Evolutionary conservation across 2,113 vertebrate genomes (phyloP).

Genomic region (Leptosomus discolor): DNA sequence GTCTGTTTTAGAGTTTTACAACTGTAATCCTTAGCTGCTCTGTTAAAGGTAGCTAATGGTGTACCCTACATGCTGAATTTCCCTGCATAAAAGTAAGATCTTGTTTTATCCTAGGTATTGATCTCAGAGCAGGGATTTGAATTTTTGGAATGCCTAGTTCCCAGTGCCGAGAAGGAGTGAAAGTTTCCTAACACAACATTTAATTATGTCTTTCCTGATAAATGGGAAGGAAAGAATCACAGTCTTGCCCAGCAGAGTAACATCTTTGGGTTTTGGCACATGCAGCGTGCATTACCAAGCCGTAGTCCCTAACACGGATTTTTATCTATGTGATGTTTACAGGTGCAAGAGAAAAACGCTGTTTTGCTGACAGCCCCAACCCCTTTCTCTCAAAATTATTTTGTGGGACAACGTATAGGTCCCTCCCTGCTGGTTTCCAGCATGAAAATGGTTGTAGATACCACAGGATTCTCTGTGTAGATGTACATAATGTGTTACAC

Average conservation of each 20-base stretch:
- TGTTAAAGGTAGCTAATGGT: background rate
- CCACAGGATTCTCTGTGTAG: background rate
- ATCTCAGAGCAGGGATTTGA: background rate
- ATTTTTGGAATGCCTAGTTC: background rate
- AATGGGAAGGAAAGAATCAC: background rate
- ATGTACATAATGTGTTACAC: background rate
- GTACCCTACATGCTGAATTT: background rate
- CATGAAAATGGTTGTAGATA: background rate
- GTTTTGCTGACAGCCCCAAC: background rate
- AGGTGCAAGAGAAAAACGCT: background rate
- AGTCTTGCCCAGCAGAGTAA: background rate
- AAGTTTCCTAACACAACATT: background rate
- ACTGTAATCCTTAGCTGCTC: background rate
- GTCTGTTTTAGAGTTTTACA: background rate
- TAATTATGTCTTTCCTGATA: background rate
- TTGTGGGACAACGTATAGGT: background rate
- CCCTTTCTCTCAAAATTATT: background rate
- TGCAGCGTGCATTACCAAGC: background rate
- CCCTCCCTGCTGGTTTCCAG: background rate
- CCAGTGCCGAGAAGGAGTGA: background rate
- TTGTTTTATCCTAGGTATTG: background rate
- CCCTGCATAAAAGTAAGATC: background rate
- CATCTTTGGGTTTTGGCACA: background rate
- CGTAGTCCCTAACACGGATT: fast-evolving
- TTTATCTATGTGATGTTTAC: background rate